A percentile compares a stretch with the other conserved stretches of the same genome.
These are phyloP conservation scores for Pseudomugil gertrudae DNA, from an alignment of 2,797 vertebrate species.

Conservation along the genomic window DNA sequence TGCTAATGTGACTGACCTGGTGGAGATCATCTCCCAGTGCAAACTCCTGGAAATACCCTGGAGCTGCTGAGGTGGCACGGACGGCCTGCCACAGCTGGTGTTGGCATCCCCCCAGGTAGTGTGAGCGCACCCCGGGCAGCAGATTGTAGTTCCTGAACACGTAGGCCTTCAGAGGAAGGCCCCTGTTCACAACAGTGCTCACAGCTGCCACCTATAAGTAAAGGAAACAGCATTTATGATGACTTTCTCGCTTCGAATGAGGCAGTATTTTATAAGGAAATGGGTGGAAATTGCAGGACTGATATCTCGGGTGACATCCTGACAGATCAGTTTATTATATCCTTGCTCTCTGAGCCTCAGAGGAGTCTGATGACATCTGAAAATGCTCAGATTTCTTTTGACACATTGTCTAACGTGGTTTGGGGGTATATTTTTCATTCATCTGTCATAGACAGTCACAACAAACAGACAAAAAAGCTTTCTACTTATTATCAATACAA, in stretches of 20 bases:
- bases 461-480: conserved; percentile 22
- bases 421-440: conserved; percentile 21
- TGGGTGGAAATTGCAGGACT: conserved; percentile 7
- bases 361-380: conserved; percentile 20
- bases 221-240: conserved; percentile 7
- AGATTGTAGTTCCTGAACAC: conserved; percentile 98
- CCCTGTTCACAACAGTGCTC: conserved; percentile 94
- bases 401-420: conserved; percentile 12
- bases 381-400: conserved; percentile 12
- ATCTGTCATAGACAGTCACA: conserved; percentile 19
- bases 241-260: conserved; percentile 1
- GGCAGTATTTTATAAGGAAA: conserved; percentile 23
- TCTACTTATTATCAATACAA: conserved; percentile 26
- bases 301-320: conserved; percentile 12
- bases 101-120: conserved; percentile 89
- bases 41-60: conserved; percentile 94
- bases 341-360: conserved; percentile 13
- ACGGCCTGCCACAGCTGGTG: conserved; percentile 95
- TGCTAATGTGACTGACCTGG: conserved; percentile 81
- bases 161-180: conserved; percentile 91
- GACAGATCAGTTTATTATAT: conserved; percentile 32
- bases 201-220: conserved; percentile 91
- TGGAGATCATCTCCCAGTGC: conserved; percentile 90
- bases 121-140: conserved; percentile 89
- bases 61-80: conserved; percentile 91